Percentiles rank a stretch among this genome's conserved stretches.
phyloP scores from a whole-genome alignment of 2,797 vertebrate species.

The Tokudaia muenninki region DNA sequence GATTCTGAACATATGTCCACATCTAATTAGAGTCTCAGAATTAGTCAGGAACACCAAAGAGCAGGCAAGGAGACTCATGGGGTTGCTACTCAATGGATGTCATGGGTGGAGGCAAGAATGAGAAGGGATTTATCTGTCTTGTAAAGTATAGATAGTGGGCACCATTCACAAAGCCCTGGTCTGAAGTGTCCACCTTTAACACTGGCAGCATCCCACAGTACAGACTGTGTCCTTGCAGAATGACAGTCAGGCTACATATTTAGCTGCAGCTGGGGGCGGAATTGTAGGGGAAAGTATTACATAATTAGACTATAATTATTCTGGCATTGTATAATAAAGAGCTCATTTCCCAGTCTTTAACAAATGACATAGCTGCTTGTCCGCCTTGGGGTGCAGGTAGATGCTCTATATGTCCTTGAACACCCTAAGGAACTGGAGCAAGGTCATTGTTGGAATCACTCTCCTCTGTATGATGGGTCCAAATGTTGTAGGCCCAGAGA shows the following conservation, averaged over 20 bases:
- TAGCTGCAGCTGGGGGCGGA: constrained; percentile 80
- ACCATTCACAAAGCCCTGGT: not conserved
- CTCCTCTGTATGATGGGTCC: not conserved
- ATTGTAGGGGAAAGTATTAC: constrained; percentile 77
- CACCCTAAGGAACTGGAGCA: not conserved
- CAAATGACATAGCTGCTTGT: constrained; percentile 57
- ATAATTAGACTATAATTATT: constrained; percentile 83
- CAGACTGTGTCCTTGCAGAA: constrained; percentile 67
- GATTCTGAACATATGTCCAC: not conserved
- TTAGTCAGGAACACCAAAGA: not conserved
- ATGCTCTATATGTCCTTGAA: not conserved
- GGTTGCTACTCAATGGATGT: not conserved
- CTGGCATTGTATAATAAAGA: constrained; percentile 77
- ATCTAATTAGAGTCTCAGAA: not conserved
- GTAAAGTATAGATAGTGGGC: not conserved
- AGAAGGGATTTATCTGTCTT: not conserved
- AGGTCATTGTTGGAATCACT: not conserved
- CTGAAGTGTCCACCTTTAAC: not conserved
- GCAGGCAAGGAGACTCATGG: not conserved
- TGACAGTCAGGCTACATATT: constrained; percentile 69
- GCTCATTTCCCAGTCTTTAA: constrained; percentile 62
- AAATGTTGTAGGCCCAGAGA: not conserved
- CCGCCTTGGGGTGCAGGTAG: constrained; percentile 13
- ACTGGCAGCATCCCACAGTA: not conserved
- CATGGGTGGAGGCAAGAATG: not conserved